These are phyloP conservation scores for Gobionotothen gibberifrons DNA, from an alignment of 2,797 vertebrate species.

Conservation along the genomic window DNA sequence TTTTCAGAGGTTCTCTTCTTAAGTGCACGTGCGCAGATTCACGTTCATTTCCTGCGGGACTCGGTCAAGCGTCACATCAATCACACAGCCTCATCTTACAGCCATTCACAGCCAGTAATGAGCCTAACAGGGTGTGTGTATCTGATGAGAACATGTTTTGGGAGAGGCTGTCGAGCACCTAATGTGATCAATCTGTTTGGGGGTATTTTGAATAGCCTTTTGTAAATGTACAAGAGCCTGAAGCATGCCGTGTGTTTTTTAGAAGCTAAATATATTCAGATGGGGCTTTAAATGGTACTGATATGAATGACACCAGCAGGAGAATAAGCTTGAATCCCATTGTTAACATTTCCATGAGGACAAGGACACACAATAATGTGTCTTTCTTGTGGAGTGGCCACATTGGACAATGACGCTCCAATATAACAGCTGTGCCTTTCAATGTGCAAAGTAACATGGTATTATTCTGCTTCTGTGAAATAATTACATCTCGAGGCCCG, in stretches of 20 bases:
- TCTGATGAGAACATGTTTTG: slow-evolving; percentile 46
- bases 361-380: not conserved
- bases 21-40: slow-evolving; percentile 63
- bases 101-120: slow-evolving; percentile 43
- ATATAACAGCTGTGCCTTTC: not conserved
- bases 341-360: slow-evolving; percentile 11
- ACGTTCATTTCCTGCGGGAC: slow-evolving; percentile 68
- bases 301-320: not conserved
- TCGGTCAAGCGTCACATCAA: slow-evolving; percentile 59
- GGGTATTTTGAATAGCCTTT: slow-evolving; percentile 1
- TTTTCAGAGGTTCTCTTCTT: slow-evolving; percentile 72
- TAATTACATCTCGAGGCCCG: slow-evolving; percentile 44
- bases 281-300: not conserved
- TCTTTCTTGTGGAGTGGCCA: not conserved
- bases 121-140: slow-evolving; percentile 32
- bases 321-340: slow-evolving; percentile 5
- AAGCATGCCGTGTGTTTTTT: not conserved
- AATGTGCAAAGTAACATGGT: slow-evolving; percentile 14
- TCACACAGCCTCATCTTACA: slow-evolving; percentile 58
- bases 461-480: slow-evolving; percentile 46
- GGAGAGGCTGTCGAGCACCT: slow-evolving; percentile 12
- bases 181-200: slow-evolving; percentile 16
- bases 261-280: slow-evolving; percentile 1
- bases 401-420: not conserved
- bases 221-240: not conserved